phyloP scores from a whole-genome alignment of 2,113 vertebrate species.

The Dasyprocta punctata region DNA sequence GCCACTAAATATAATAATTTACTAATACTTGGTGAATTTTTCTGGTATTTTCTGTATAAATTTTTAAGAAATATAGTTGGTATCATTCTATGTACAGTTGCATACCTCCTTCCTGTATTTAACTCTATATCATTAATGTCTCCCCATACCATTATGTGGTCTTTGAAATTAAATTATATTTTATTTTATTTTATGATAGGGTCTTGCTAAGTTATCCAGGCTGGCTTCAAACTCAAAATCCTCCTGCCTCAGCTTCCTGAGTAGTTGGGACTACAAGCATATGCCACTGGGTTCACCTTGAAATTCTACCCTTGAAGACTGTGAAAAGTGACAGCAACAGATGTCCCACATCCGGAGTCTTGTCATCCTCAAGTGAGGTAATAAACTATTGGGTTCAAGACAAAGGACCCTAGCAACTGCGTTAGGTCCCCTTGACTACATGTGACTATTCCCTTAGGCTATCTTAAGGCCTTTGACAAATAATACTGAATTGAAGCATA shows the following conservation, averaged over 20 bases:
- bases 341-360: neutral
- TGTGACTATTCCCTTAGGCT: neutral
- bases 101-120: neutral
- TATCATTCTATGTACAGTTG: neutral
- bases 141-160: neutral
- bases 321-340: neutral
- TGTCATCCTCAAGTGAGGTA: neutral
- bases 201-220: neutral
- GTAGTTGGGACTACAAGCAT: neutral
- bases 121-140: neutral
- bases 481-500: neutral
- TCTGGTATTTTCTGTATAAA: neutral
- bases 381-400: neutral
- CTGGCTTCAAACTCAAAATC: neutral
- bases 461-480: slow-evolving; percentile 2
- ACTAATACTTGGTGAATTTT: neutral
- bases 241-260: neutral
- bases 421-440: neutral
- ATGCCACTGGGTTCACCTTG: neutral
- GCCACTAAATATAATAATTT: neutral
- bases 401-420: neutral
- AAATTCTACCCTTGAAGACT: neutral
- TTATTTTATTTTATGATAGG: neutral
- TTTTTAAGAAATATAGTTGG: neutral
- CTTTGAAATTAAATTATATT: neutral